Evolutionary conservation across 2,113 vertebrate genomes (phyloP), one percentile per base, ranked within the genome.

Genomic region (Connochaetes taurinus): DNA sequence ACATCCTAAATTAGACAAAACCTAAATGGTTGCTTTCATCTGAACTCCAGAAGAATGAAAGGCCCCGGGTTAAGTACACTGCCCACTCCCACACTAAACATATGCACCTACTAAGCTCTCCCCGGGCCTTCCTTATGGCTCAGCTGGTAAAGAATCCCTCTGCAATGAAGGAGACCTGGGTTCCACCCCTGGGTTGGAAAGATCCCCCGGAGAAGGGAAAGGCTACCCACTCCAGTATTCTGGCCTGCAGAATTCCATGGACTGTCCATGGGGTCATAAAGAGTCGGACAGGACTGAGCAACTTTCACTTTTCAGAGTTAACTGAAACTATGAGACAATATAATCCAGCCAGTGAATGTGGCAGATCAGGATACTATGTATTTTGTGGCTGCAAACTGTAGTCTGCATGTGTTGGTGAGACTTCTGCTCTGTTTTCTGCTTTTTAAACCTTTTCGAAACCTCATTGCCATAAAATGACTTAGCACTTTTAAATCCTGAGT

Each of bases 11-110:
- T 87, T 62, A 92, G 60, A 78, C 90, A 90, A 95, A 95, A 96
- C 21, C 47, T 17, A 93, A 96, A 93, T 96, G 36, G 58, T 89
- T 88, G 76, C 81, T 97, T 97, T 97, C 96, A 94, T 93, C 55
- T 95, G 76, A 91, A 87, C 89, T 90, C 88, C 23, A 86, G 40
- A 96, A 90, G 91, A 96, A 85, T 78, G 62, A 47, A 45, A 81
- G 47, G 52, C 74, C 50, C 19, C 2, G 43, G 43, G 43, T 53
- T 95, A 88, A 97, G 82, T 81, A 33, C 67, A 45, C 64, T 52
- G 9, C 53, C 19, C 21, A 1, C 74, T 57, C 64, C 83, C 87
- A 33, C n/a, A 52, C 31, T 53, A 23, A 43, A 92, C 60, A 71
- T 29, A 71, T 58, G 55, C 25, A 71, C 71, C 43, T 84, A 57